A percentile compares a stretch with the other conserved stretches of the same genome.
phyloP scores from a whole-genome alignment of 2,113 vertebrate genomes.

The Epinephelus lanceolatus region DNA sequence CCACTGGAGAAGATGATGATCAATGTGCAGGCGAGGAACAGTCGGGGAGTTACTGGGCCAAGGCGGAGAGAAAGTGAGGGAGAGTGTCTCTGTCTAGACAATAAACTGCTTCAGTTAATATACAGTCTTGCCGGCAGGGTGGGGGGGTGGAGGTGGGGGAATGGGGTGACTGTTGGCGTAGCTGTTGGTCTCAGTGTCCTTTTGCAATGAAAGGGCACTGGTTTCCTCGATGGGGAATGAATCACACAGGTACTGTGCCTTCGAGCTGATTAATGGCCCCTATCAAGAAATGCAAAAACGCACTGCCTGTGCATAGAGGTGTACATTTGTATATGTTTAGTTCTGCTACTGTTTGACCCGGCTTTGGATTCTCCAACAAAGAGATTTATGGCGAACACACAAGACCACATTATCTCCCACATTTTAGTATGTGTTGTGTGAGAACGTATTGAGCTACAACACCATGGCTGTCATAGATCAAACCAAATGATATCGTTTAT shows the following conservation, averaged over 20 bases:
- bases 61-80: slow-evolving; percentile 41
- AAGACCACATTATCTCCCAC: slow-evolving; percentile 5
- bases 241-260: slow-evolving; percentile 51
- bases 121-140: slow-evolving; percentile 31
- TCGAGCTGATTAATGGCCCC: slow-evolving; percentile 65
- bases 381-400: slow-evolving; percentile 9
- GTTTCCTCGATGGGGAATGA: slow-evolving; percentile 33
- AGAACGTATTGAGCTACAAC: background rate
- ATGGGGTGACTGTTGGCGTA: slow-evolving; percentile 5
- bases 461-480: slow-evolving; percentile 1
- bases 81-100: slow-evolving; percentile 73
- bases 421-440: slow-evolving; percentile 10
- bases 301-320: background rate
- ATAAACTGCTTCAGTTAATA: slow-evolving; percentile 72
- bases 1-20: slow-evolving; percentile 65
- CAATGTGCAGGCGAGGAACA: slow-evolving; percentile 55
- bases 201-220: slow-evolving; percentile 44
- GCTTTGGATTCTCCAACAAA: slow-evolving; percentile 1
- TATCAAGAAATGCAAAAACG: slow-evolving; percentile 42
- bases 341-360: background rate
- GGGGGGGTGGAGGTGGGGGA: background rate
- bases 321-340: background rate
- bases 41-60: slow-evolving; percentile 48
- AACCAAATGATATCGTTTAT: background rate
- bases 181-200: slow-evolving; percentile 54